phyloP scores from a whole-genome alignment of 30 jellyfish, hydroid and myxozoan genomes.

The Cassiopea xamachana region DNA sequence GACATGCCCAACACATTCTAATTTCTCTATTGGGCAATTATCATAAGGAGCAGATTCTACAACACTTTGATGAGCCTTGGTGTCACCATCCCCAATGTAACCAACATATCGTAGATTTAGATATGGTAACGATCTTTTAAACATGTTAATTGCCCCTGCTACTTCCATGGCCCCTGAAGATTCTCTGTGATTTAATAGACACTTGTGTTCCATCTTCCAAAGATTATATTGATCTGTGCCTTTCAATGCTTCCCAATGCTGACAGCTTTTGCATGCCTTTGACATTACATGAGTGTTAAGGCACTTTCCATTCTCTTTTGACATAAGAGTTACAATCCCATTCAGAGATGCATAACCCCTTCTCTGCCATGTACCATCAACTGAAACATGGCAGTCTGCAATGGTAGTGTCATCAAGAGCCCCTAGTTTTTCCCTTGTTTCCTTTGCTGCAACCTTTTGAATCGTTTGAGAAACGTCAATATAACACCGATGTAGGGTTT shows the following conservation, averaged over 20 bases:
- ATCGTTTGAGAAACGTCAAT: no score
- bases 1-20: neutral
- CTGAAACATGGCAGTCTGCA: neutral
- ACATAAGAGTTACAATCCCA: neutral
- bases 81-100: slow-evolving; percentile 6
- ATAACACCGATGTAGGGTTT: neutral
- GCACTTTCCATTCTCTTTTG: neutral
- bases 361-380: neutral
- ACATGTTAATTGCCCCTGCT: neutral
- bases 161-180: slow-evolving; percentile 4
- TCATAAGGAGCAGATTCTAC: neutral
- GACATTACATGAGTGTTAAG: neutral
- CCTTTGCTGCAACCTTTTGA: neutral
- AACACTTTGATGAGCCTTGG: neutral
- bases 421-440: neutral
- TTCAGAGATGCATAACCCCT: neutral
- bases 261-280: neutral
- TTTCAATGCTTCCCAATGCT: neutral
- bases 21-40: neutral
- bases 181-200: neutral
- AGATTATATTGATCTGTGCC: neutral
- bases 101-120: neutral
- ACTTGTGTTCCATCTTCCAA: neutral
- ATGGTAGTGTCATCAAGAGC: neutral
- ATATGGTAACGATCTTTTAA: neutral